Percentiles rank a stretch among this genome's conserved stretches.
Conservation (phyloP, 2,888 invertebrate genomes). For the Balanococcus diminutus region DNA sequence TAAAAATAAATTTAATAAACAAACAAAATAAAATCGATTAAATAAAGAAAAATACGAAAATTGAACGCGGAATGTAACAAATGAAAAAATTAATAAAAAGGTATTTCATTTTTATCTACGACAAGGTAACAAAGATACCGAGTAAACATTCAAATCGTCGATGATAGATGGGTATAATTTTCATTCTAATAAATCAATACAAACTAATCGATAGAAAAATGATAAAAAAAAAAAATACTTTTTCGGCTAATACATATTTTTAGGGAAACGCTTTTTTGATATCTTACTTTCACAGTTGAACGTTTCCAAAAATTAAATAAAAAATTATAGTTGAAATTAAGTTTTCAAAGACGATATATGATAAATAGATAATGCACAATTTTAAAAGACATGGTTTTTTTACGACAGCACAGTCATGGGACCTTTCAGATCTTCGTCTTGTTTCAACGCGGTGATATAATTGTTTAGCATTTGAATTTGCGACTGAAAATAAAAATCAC, state of each 20-base stretch:
- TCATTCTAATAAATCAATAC: background rate
- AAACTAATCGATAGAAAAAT: background rate
- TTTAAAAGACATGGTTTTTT: background rate
- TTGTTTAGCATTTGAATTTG: slow-evolving; percentile 65
- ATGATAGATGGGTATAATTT: background rate
- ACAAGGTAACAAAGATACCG: slow-evolving; percentile 20
- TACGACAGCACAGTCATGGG: background rate
- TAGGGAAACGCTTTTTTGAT: background rate
- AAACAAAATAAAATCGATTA: background rate
- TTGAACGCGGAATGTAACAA: slow-evolving; percentile 4
- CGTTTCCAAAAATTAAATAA: background rate
- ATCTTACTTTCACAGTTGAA: background rate
- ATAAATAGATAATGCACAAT: background rate
- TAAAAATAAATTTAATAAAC: background rate
- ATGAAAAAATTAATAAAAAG: background rate
- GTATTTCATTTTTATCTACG: background rate
- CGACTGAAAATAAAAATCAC: slow-evolving; percentile 61
- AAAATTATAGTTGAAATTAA: background rate
- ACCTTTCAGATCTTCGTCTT: slow-evolving; percentile 59
- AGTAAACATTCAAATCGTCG: background rate
- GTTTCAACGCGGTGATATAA: slow-evolving; percentile 63
- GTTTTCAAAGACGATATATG: background rate
- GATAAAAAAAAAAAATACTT: background rate
- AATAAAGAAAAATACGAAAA: background rate
- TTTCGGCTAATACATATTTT: background rate